These are phyloP conservation scores for Sebastes elongatus DNA, from an alignment of 2,797 vertebrate species.

Conservation along the genomic window DNA sequence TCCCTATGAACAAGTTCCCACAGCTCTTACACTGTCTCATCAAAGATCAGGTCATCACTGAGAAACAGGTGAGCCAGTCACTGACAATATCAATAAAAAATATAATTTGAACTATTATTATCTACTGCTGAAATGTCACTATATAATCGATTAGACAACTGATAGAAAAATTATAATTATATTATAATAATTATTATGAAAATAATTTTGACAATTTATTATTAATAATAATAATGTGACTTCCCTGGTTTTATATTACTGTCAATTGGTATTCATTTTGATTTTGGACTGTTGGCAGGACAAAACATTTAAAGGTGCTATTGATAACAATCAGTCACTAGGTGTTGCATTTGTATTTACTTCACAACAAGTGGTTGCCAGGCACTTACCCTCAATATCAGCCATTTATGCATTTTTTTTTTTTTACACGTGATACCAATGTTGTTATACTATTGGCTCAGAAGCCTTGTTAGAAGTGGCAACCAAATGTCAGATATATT, in stretches of 20 bases:
- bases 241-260: background rate
- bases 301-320: background rate
- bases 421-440: too few relatives aligned
- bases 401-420: too few relatives aligned
- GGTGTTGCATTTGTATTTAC: too few relatives aligned
- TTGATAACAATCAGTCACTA: too few relatives aligned
- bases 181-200: too few relatives aligned
- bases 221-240: background rate
- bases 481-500: too few relatives aligned
- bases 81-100: background rate
- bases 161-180: background rate
- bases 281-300: background rate
- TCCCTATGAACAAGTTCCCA: conserved; percentile 73
- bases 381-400: too few relatives aligned
- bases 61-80: conserved; percentile 57
- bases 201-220: background rate
- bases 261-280: background rate
- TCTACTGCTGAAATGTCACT: background rate
- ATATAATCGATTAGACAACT: background rate
- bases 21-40: conserved; percentile 58
- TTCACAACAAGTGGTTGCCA: too few relatives aligned
- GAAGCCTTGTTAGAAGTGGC: too few relatives aligned
- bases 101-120: background rate
- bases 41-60: conserved; percentile 64
- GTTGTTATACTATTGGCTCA: background rate